Conservation (phyloP, 2,888 invertebrate species). For the Amphiduros pacificus region DNA sequence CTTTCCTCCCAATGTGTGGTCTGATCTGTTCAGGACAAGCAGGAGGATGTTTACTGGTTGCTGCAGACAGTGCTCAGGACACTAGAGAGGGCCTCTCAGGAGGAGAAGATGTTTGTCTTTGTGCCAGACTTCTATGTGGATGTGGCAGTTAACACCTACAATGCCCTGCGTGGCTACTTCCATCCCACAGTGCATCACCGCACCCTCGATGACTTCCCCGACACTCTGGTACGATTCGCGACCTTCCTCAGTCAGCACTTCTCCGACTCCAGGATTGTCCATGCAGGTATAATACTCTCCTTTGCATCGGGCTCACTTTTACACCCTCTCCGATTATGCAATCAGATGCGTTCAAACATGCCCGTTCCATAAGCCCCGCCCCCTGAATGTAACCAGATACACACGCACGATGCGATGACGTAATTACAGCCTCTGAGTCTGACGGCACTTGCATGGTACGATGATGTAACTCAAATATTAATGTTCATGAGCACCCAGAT, state of each 20-base stretch:
- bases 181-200: slow-evolving; percentile 64
- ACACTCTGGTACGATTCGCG: slow-evolving; percentile 60
- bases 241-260: slow-evolving; percentile 77
- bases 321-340: too few relatives aligned
- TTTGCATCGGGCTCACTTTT: too few relatives aligned
- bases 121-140: slow-evolving; percentile 76
- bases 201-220: slow-evolving; percentile 27
- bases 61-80: slow-evolving; percentile 68
- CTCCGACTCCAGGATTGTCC: slow-evolving; percentile 73
- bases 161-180: slow-evolving; percentile 69
- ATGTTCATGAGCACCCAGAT: too few relatives aligned
- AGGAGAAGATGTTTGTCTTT: slow-evolving; percentile 70
- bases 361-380: too few relatives aligned
- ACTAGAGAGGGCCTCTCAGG: slow-evolving; percentile 66
- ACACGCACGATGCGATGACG: too few relatives aligned
- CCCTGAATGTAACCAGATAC: too few relatives aligned
- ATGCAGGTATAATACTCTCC: slow-evolving; percentile 56
- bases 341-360: too few relatives aligned
- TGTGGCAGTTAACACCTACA: slow-evolving; percentile 69
- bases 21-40: slow-evolving; percentile 64
- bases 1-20: too few relatives aligned
- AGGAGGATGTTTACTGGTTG: slow-evolving; percentile 67
- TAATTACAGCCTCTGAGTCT: too few relatives aligned
- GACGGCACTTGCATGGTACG: too few relatives aligned
- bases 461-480: too few relatives aligned